These are phyloP conservation scores for Celastrina argiolus DNA, from an alignment of 2,888 invertebrate species.

Conservation along the genomic window DNA sequence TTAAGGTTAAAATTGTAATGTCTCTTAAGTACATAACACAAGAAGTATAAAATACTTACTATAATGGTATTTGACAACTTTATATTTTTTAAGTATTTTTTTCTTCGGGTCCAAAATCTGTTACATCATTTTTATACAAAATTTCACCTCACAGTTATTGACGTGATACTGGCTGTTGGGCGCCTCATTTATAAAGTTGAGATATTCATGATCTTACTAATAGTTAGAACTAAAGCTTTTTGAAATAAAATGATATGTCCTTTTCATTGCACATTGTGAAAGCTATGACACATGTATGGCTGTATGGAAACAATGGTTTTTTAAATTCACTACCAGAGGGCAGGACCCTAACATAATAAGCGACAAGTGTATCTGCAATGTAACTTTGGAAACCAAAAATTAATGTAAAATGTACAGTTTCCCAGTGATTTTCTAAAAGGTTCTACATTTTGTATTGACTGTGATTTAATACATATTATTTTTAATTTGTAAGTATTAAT, in stretches of 20 bases:
- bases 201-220: background rate
- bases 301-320: background rate
- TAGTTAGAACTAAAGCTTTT: background rate
- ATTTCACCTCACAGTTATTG: background rate
- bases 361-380: no score
- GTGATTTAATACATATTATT: constrained; percentile 6
- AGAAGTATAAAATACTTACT: background rate
- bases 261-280: background rate
- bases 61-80: background rate
- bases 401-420: background rate
- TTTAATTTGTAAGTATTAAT: constrained; percentile 14
- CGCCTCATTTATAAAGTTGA: no score
- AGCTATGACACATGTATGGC: background rate
- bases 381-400: background rate
- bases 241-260: background rate
- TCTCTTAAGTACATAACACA: background rate
- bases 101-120: background rate
- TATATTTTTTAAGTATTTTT: background rate
- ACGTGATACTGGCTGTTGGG: no score
- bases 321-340: background rate
- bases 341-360: background rate
- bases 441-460: constrained; percentile 15
- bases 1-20: background rate
- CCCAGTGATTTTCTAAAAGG: background rate
- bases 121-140: background rate